These are phyloP conservation scores for Babyrousa celebensis DNA, from an alignment of 2,797 vertebrate species.

Conservation along the genomic window DNA sequence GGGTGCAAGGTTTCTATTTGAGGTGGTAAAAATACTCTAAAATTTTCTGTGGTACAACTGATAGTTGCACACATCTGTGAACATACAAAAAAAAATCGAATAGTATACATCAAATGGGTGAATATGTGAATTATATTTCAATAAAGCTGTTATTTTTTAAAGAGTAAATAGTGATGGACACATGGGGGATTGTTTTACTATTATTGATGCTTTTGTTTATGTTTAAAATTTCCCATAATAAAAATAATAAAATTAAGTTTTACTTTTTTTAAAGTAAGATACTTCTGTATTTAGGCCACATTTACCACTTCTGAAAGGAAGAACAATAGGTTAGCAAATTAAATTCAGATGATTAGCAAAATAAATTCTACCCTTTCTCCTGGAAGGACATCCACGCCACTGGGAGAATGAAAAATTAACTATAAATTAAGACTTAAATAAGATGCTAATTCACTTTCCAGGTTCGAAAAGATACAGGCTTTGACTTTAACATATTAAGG, in stretches of 20 bases:
- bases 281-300: neutral
- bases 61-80: neutral
- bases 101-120: neutral
- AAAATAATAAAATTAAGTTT: conserved; percentile 2
- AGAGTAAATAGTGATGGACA: neutral
- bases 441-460: neutral
- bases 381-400: neutral
- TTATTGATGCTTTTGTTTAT: neutral
- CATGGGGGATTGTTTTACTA: neutral
- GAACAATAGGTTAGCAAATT: neutral
- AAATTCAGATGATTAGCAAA: conserved; percentile 45
- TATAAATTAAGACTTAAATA: conserved; percentile 24
- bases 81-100: neutral
- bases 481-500: neutral
- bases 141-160: neutral
- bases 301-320: neutral
- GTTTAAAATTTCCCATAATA: conserved; percentile 4
- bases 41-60: neutral
- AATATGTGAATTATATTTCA: conserved; percentile 1
- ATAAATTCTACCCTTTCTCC: conserved; percentile 37
- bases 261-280: neutral
- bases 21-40: conserved; percentile 21
- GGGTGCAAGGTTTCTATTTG: neutral
- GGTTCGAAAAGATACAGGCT: neutral
- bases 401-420: neutral